These are phyloP conservation scores for Eriocheir sinensis DNA, from an alignment of 1,140 invertebrate genomes.

Conservation along the genomic window DNA sequence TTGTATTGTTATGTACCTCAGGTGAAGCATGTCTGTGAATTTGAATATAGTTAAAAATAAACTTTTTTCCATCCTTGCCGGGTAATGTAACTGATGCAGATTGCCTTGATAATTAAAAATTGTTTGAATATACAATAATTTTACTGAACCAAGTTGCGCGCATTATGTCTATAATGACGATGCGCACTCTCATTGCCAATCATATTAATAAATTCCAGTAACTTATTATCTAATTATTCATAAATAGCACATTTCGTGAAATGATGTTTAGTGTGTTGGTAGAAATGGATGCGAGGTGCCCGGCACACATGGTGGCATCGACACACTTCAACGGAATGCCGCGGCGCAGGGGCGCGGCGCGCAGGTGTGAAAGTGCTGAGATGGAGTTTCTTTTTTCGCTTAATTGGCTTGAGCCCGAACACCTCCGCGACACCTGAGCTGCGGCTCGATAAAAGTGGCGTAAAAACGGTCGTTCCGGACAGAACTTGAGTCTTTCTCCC, in stretches of 20 bases:
- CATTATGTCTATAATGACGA: too few relatives aligned
- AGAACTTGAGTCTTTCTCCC: constrained; percentile 22
- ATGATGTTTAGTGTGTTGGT: background rate
- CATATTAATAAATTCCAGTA: too few relatives aligned
- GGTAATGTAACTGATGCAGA: background rate
- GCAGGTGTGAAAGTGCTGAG: constrained; percentile 13
- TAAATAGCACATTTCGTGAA: background rate
- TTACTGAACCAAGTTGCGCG: too few relatives aligned
- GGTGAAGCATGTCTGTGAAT: background rate
- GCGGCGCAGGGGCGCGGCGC: background rate
- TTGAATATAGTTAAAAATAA: background rate
- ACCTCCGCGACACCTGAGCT: constrained; percentile 9
- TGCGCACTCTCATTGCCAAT: too few relatives aligned
- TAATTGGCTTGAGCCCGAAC: constrained; percentile 11
- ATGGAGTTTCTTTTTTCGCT: background rate
- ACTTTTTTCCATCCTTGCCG: background rate
- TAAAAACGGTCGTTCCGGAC: background rate
- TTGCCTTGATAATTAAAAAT: background rate
- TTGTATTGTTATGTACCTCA: background rate
- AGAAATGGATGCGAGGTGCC: background rate
- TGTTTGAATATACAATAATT: too few relatives aligned
- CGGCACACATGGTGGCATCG: background rate
- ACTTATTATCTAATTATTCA: background rate
- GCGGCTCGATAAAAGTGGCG: background rate
- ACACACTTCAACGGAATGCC: background rate